Percentiles rank a stretch among this genome's conserved stretches.
These are phyloP conservation scores for Eupristina koningsbergeri DNA, from an alignment of 1,140 invertebrate species.

Conservation along the genomic window DNA sequence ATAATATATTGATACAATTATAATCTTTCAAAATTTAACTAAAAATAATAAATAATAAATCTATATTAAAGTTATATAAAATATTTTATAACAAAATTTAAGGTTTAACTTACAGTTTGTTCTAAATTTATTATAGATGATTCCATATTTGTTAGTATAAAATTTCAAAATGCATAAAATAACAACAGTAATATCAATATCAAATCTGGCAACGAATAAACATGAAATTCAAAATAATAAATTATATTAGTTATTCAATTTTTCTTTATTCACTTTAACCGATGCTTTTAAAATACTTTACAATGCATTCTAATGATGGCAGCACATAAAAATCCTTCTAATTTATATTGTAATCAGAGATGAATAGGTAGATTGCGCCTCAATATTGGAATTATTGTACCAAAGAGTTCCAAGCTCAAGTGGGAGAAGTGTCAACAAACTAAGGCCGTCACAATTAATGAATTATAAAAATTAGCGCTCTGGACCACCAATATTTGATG, in stretches of 20 bases:
- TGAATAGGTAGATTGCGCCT: too few relatives aligned
- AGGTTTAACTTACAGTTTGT: slow-evolving; percentile 60
- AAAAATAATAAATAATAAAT: slow-evolving; percentile 13
- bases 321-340: slow-evolving; percentile 42
- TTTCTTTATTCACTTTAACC: slow-evolving; percentile 44
- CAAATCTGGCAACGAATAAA: too few relatives aligned
- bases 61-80: background rate
- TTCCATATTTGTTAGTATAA: slow-evolving; percentile 57
- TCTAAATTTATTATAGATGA: slow-evolving; percentile 64
- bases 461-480: too few relatives aligned
- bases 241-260: too few relatives aligned
- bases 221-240: slow-evolving; percentile 24
- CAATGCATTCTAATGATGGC: slow-evolving; percentile 48
- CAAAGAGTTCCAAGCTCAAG: too few relatives aligned
- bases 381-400: too few relatives aligned
- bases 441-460: too few relatives aligned
- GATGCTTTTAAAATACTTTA: slow-evolving; percentile 55
- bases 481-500: too few relatives aligned
- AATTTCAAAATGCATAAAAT: background rate
- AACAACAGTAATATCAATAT: too few relatives aligned
- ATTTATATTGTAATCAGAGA: too few relatives aligned
- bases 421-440: too few relatives aligned
- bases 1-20: background rate
- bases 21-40: background rate
- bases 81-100: background rate